Evolutionary conservation across 2,888 invertebrate genomes (phyloP).

Genomic region (Cheiracanthium punctorium): DNA sequence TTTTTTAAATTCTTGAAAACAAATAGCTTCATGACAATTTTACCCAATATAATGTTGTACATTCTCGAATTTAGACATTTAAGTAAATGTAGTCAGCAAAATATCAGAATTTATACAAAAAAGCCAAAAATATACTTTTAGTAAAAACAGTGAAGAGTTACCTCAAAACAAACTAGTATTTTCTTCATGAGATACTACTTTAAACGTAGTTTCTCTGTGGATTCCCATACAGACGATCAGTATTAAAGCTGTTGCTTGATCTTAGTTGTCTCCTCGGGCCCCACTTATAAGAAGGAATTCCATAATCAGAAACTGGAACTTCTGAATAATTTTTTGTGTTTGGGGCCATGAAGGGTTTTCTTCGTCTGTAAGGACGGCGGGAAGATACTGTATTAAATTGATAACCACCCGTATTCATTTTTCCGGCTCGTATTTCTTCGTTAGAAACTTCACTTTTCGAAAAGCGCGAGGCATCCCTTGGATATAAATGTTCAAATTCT

Average conservation of each 20-base stretch:
- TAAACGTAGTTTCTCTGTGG: background rate
- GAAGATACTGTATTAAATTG: background rate
- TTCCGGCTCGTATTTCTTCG: too few species aligned
- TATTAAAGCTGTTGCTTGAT: conserved; percentile 30
- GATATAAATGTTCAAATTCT: background rate
- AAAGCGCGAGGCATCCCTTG: background rate
- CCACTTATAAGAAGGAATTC: background rate
- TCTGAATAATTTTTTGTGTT: background rate
- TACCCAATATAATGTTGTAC: too few species aligned
- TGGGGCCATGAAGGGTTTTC: background rate
- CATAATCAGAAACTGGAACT: background rate
- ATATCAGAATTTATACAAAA: too few species aligned
- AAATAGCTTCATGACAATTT: too few species aligned
- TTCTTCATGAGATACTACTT: too few species aligned
- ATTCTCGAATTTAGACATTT: too few species aligned
- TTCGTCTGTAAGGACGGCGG: background rate
- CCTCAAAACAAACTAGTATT: too few species aligned
- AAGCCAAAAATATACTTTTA: too few species aligned
- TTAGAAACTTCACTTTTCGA: too few species aligned
- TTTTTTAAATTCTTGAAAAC: too few species aligned
- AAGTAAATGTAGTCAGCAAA: too few species aligned
- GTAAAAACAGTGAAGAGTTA: too few species aligned
- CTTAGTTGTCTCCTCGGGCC: conserved; percentile 21
- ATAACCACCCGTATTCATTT: background rate
- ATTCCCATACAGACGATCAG: background rate